phyloP scores from a whole-genome alignment of 2,888 invertebrate species.

The Aphrophora alni region DNA sequence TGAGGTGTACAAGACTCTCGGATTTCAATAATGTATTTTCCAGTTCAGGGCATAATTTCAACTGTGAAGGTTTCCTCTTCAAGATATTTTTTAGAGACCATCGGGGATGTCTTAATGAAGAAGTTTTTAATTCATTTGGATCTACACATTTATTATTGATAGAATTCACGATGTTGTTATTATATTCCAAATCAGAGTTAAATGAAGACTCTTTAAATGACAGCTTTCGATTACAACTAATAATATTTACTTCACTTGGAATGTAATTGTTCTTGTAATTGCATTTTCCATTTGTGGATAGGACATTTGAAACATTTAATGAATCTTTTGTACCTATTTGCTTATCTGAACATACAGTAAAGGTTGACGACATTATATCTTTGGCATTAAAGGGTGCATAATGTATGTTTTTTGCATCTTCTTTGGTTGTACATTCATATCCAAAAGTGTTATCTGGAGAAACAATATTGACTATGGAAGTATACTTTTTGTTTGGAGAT shows the following conservation, averaged over 20 bases:
- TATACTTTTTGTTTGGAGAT: slow-evolving; percentile 25
- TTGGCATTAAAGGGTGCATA: slow-evolving; percentile 20
- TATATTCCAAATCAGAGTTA: slow-evolving; percentile 25
- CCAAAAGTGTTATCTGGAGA: slow-evolving; percentile 14
- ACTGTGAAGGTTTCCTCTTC: slow-evolving; percentile 34
- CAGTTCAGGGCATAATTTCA: slow-evolving; percentile 59
- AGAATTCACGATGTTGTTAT: slow-evolving; percentile 27
- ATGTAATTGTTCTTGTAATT: not conserved
- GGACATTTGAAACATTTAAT: not conserved
- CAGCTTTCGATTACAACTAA: not conserved
- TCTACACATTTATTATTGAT: slow-evolving; percentile 24
- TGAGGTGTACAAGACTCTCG: slow-evolving; percentile 61
- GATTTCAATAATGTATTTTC: slow-evolving; percentile 61
- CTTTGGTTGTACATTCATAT: slow-evolving; percentile 21
- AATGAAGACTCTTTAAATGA: not conserved
- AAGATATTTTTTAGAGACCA: slow-evolving; percentile 28
- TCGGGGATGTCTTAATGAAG: slow-evolving; percentile 9
- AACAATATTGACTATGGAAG: slow-evolving; percentile 30
- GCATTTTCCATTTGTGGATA: not conserved
- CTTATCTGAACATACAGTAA: not conserved
- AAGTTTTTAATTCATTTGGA: slow-evolving; percentile 9
- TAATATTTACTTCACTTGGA: not conserved
- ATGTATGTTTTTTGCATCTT: slow-evolving; percentile 4
- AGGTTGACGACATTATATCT: slow-evolving; percentile 4
- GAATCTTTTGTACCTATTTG: not conserved